Conservation (phyloP, 2,888 invertebrate species). For the Cantharis rustica region DNA sequence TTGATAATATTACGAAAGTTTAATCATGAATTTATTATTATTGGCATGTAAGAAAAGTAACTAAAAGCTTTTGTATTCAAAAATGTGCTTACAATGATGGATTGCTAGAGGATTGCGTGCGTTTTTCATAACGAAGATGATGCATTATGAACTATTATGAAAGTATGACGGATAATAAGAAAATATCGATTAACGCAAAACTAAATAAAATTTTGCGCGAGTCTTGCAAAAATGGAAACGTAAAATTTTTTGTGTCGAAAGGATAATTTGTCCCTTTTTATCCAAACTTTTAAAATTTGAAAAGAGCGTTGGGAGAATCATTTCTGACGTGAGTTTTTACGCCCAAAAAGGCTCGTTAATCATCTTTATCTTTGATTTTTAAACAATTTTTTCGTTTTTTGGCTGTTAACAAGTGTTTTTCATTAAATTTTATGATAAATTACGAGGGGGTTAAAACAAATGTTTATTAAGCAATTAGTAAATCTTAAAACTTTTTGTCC, state of each 20-base stretch:
- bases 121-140: constrained; percentile 14
- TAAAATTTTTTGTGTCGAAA: background rate
- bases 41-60: constrained; percentile 20
- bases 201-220: background rate
- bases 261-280: background rate
- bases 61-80: constrained; percentile 20
- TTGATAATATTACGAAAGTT: constrained; percentile 1
- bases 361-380: constrained; percentile 1
- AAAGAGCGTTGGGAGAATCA: background rate
- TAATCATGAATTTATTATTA: constrained; percentile 11
- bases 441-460: background rate
- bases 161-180: background rate
- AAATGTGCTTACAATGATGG: constrained; percentile 18
- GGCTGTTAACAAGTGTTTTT: constrained; percentile 1
- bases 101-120: constrained; percentile 13
- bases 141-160: constrained; percentile 14
- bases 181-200: background rate
- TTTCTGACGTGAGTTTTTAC: background rate
- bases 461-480: background rate
- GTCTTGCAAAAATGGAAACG: background rate
- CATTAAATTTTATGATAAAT: constrained; percentile 1
- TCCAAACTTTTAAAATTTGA: background rate
- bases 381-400: background rate
- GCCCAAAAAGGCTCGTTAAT: background rate
- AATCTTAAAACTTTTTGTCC: background rate